Evolutionary conservation across 2,797 vertebrate genomes (phyloP), one percentile per base, ranked within the genome.

Genomic region (Fundulus diaphanus): DNA sequence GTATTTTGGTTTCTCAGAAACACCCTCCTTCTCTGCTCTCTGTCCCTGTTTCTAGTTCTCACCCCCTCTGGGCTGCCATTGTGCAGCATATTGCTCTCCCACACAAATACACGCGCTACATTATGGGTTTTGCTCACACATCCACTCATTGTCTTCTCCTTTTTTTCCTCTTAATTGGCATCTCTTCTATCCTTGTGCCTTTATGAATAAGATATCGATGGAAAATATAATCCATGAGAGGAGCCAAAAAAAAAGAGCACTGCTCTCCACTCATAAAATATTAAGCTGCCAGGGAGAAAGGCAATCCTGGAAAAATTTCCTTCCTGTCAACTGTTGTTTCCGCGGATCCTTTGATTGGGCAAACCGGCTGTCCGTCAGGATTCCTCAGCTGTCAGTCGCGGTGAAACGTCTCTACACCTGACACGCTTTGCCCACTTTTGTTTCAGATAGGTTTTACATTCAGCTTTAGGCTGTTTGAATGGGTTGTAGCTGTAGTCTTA

Each of bases 81-180:
- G 85, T 77, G 75, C 85, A 89, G 82, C 90, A 90, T 90, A 87
- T 87, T 88, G 83, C 79, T 79, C 86, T 88, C 87, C 83, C 83
- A 90, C 89, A 82, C 83, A 78, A 80, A 77, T 82, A 77, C 82
- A 78, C 68, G 77, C 78, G 48, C 63, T 20, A 63, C 76, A 82
- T 79, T 79, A 83, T 81, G 86, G 35, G 15, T 79, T 42, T 78
- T 24, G 73, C 72, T 83, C 65, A 73, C 27, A 40, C 82, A 70
- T 73, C 35, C 81, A 61, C 81, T 16, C 57, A 7, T n/a, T 42
- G 24, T 27, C 37, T 42, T 24, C 42, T 66, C 35, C 20, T 72
- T 46, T 77, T 59, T 80, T 42, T 9, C 24, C 54, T 80, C 52
- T 73, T 82, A 33, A 61, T 63, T 66, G 42, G 51, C 76, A 73